Evolutionary conservation across 2,113 vertebrate species (phyloP).

Genomic region (Sceloporus tristichus): DNA sequence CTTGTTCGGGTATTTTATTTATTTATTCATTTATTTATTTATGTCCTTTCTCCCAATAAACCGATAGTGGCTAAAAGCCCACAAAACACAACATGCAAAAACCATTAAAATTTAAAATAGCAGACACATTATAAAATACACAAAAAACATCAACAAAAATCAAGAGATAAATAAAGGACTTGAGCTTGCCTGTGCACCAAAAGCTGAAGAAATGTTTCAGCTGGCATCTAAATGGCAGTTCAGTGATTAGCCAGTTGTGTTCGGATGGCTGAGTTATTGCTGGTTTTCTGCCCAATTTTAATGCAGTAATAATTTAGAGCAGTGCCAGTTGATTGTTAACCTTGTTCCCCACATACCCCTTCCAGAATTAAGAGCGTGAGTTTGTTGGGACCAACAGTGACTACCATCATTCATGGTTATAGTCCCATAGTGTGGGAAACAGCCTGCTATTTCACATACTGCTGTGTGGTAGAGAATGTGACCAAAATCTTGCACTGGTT

Average conservation of each 20-base stretch:
- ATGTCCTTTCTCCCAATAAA: not conserved
- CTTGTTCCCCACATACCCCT: not conserved
- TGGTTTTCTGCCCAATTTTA: not conserved
- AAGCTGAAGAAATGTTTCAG: not conserved
- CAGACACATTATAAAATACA: not conserved
- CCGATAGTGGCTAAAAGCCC: not conserved
- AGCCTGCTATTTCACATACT: not conserved
- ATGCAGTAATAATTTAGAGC: not conserved
- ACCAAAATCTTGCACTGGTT: not conserved
- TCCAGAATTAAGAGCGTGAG: no score
- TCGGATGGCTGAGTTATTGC: not conserved
- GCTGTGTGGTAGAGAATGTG: not conserved
- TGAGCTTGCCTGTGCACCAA: not conserved
- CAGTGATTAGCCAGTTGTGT: conserved; percentile 8
- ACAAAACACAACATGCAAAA: not conserved
- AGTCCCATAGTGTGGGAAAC: no score
- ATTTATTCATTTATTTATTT: not conserved
- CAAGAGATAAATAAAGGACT: not conserved
- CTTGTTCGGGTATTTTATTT: not conserved
- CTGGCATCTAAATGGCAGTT: not conserved
- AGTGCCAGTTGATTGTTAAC: not conserved
- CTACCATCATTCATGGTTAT: no score
- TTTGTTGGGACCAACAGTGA: no score
- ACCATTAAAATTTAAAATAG: not conserved
- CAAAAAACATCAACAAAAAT: not conserved